Evolutionary conservation across 2,888 invertebrate species (phyloP).

Genomic region (Noctuana brunneofusca): DNA sequence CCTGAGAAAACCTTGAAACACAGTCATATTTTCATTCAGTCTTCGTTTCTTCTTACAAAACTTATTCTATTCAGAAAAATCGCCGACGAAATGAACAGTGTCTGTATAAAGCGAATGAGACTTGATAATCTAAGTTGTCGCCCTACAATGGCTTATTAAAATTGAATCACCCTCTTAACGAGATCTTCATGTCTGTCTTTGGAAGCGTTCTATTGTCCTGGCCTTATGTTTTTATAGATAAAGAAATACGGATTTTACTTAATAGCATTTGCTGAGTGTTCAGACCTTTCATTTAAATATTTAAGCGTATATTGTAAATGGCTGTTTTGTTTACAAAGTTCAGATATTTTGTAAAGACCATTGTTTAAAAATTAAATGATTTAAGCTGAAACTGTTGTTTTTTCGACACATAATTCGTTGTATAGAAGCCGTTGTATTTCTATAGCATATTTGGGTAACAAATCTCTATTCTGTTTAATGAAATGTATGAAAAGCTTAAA

Average conservation of each 20-base stretch:
- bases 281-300: no score
- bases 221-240: constrained; percentile 20
- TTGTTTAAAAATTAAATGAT: no score
- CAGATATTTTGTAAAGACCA: no score
- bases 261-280: no score
- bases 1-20: background rate
- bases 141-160: constrained; percentile 23
- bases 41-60: constrained; percentile 3
- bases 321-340: no score
- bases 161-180: constrained; percentile 17
- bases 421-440: no score
- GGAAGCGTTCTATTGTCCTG: constrained; percentile 21
- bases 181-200: constrained; percentile 23
- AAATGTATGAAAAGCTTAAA: no score
- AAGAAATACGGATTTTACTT: constrained; percentile 13
- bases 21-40: background rate
- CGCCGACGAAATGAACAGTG: constrained; percentile 14
- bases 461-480: no score
- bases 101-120: constrained; percentile 5
- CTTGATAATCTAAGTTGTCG: constrained; percentile 26
- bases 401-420: no score
- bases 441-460: no score
- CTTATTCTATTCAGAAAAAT: constrained; percentile 13
- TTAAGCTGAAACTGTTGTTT: no score
- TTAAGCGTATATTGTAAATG: no score